Percentiles rank a stretch among this genome's conserved stretches.
These are phyloP conservation scores for Gallinago solitaria DNA, from an alignment of 2,797 vertebrate genomes.

Conservation along the genomic window DNA sequence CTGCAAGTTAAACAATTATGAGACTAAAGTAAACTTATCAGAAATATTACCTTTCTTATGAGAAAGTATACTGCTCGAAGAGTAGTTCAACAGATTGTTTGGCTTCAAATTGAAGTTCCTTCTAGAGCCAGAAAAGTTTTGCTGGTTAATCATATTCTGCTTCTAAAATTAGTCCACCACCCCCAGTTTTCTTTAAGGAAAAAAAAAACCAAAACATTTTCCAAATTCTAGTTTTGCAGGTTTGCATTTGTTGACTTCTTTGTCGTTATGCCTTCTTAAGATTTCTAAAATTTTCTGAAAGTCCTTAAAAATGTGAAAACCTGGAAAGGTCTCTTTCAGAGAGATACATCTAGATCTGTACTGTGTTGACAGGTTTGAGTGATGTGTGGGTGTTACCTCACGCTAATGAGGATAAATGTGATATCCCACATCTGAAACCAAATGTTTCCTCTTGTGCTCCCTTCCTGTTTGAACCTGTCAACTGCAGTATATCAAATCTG, in stretches of 20 bases:
- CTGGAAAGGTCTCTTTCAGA: neutral
- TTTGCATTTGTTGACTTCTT: neutral
- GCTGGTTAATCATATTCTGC: neutral
- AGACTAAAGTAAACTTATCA: neutral
- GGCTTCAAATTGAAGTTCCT: neutral
- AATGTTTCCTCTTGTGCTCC: conserved; percentile 26
- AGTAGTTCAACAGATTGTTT: neutral
- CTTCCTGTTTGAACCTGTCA: conserved; percentile 13
- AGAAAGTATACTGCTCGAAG: neutral
- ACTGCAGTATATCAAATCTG: neutral
- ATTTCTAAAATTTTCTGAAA: neutral
- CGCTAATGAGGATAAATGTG: conserved; percentile 59
- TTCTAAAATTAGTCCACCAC: neutral
- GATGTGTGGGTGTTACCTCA: conserved; percentile 9
- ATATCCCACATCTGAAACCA: conserved; percentile 15
- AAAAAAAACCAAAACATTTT: neutral
- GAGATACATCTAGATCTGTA: neutral
- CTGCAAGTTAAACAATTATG: neutral
- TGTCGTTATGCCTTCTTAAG: neutral
- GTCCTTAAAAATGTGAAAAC: neutral
- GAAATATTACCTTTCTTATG: neutral
- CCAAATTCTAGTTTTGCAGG: neutral
- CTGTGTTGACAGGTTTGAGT: conserved; percentile 33
- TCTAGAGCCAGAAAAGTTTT: neutral
- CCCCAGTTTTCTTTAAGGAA: neutral